These are phyloP conservation scores for Panagrolaimus sp. DNA, from an alignment of 1,140 invertebrate species.

Conservation along the genomic window DNA sequence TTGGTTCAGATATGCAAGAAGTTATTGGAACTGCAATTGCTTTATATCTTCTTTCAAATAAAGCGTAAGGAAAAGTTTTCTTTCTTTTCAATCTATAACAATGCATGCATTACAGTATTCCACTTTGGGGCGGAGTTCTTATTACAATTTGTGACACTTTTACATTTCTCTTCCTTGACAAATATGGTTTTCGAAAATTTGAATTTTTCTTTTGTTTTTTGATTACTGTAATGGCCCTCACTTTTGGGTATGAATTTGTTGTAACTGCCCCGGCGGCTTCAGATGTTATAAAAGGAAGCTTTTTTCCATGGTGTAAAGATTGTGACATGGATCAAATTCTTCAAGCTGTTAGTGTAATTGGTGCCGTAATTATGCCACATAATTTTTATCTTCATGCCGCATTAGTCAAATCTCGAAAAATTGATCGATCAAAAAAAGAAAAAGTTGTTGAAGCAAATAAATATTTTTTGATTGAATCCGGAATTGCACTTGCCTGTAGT, in stretches of 20 bases:
- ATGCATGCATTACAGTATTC: constrained; percentile 63
- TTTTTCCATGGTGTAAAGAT: constrained; percentile 73
- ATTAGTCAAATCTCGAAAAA: constrained; percentile 75
- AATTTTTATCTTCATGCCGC: constrained; percentile 86
- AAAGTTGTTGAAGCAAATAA: constrained; percentile 74
- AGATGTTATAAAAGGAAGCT: constrained; percentile 73
- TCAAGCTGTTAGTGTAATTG: constrained; percentile 80
- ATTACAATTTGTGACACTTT: constrained; percentile 85
- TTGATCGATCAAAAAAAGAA: constrained; percentile 71
- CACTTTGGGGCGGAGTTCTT: constrained; percentile 77
- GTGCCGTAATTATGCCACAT: constrained; percentile 90
- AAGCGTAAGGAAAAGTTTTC: constrained; percentile 56
- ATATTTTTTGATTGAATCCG: constrained; percentile 81
- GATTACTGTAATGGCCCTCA: constrained; percentile 77
- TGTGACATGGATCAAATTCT: constrained; percentile 70
- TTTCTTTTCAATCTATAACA: background rate
- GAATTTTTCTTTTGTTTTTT: constrained; percentile 80
- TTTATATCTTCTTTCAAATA: constrained; percentile 78
- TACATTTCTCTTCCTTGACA: constrained; percentile 82
- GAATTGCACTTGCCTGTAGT: constrained; percentile 74
- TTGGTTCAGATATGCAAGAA: constrained; percentile 80
- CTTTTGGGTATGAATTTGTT: constrained; percentile 83
- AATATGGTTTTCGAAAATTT: constrained; percentile 81
- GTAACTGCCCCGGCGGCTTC: constrained; percentile 62
- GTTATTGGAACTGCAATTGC: constrained; percentile 68